These are phyloP conservation scores for Sisor rabdophorus DNA, from an alignment of 2,113 vertebrate species.

Conservation along the genomic window DNA sequence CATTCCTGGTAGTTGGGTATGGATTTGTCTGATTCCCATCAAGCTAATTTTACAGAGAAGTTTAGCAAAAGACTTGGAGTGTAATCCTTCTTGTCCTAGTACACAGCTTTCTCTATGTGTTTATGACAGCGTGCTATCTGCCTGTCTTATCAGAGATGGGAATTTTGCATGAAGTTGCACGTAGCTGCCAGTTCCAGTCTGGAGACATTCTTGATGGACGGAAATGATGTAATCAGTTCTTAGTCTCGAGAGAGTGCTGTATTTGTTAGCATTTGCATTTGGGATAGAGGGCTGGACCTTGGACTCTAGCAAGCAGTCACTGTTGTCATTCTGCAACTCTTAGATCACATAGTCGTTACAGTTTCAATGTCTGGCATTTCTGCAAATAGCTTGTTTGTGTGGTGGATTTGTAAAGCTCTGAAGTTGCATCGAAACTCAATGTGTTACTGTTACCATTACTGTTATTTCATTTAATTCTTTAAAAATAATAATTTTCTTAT, in stretches of 20 bases:
- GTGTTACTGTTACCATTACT: not conserved
- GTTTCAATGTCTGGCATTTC: not conserved
- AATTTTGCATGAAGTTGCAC: not conserved
- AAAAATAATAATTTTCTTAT: not conserved
- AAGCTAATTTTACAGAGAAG: not conserved
- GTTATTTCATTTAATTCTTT: not conserved
- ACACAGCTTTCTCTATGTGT: not conserved
- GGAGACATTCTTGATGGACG: not conserved
- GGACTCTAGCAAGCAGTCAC: conserved; percentile 1
- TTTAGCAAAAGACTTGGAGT: not conserved
- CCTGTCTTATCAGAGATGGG: conserved; percentile 9
- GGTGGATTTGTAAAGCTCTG: conserved; percentile 5
- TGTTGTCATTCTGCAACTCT: not conserved
- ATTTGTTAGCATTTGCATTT: not conserved
- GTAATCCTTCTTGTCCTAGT: not conserved
- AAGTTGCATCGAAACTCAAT: not conserved
- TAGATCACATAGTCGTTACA: not conserved
- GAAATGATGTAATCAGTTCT: not conserved
- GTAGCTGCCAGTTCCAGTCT: not conserved
- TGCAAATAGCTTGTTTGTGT: not conserved
- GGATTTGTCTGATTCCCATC: not conserved
- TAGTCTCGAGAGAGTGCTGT: not conserved
- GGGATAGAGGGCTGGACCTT: not conserved
- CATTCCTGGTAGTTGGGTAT: not conserved
- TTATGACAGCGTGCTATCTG: conserved; percentile 20